Percentiles rank a stretch among this genome's conserved stretches.
Conservation (phyloP, 2,888 invertebrate species). For the Physocephala rufipes region DNA sequence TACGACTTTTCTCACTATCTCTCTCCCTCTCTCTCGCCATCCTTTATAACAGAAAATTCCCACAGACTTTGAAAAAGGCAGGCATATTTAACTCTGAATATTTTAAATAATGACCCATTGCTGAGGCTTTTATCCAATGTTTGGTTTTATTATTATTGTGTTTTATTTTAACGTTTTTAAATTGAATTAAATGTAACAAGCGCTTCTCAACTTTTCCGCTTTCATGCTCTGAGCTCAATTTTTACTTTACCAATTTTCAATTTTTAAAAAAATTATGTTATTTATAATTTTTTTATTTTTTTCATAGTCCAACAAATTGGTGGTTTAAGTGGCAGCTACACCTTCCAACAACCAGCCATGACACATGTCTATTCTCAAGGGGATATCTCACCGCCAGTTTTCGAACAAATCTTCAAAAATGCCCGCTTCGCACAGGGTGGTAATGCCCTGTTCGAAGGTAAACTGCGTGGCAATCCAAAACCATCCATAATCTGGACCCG, state of each 20-base stretch:
- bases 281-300: conserved; percentile 29
- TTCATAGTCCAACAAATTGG: conserved; percentile 59
- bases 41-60: too few species aligned
- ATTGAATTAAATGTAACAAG: background rate
- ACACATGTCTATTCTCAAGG: conserved; percentile 72
- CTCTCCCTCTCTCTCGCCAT: too few species aligned
- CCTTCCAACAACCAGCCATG: conserved; percentile 62
- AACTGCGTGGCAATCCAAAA: conserved; percentile 88
- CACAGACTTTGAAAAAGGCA: too few species aligned
- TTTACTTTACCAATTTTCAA: background rate
- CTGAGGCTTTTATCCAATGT: background rate
- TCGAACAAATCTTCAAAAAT: conserved; percentile 95
- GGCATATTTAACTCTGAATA: too few species aligned
- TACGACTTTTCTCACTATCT: too few species aligned
- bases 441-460: conserved; percentile 91
- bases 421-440: conserved; percentile 95
- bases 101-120: too few species aligned
- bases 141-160: background rate
- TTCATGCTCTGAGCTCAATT: background rate
- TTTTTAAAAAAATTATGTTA: too few species aligned
- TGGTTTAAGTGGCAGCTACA: conserved; percentile 51
- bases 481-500: conserved; percentile 92
- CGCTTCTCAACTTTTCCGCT: background rate
- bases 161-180: background rate
- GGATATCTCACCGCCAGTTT: conserved; percentile 89